Percentiles rank a stretch among this genome's conserved stretches.
Conservation (phyloP, 1,140 invertebrate genomes). For the Tetramorium simillimum region DNA sequence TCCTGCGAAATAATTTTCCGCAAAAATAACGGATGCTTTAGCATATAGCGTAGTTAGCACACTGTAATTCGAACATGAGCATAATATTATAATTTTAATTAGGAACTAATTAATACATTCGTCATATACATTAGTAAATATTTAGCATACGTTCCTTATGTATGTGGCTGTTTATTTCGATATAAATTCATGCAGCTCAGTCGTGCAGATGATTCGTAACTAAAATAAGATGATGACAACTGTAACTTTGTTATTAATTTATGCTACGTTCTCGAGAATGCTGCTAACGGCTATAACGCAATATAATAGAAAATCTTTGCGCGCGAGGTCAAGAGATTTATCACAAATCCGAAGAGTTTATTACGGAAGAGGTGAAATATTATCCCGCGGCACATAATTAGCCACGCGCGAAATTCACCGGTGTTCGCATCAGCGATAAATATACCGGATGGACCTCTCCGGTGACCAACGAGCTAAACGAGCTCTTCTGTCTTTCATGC, state of each 20-base stretch:
- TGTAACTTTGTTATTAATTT: constrained; percentile 56
- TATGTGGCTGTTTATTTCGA: constrained; percentile 26
- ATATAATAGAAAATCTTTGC: constrained; percentile 37
- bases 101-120: constrained; percentile 24
- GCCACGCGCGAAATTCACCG: constrained; percentile 11
- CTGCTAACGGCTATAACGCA: background rate
- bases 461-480: background rate
- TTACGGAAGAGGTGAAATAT: constrained; percentile 25
- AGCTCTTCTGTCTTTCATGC: background rate
- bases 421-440: background rate
- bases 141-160: background rate
- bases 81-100: constrained; percentile 54
- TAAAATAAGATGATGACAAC: constrained; percentile 29
- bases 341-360: constrained; percentile 34
- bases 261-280: constrained; percentile 1
- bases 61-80: background rate
- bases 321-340: constrained; percentile 43
- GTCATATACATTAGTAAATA: constrained; percentile 34
- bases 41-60: background rate
- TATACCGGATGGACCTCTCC: background rate
- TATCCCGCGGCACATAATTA: constrained; percentile 44
- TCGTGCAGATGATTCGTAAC: background rate
- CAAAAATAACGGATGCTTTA: background rate
- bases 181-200: background rate
- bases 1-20: background rate